Evolutionary conservation across 2,113 vertebrate genomes (phyloP), one percentile per base, ranked within the genome.

Genomic region (Zootoca vivipara): DNA sequence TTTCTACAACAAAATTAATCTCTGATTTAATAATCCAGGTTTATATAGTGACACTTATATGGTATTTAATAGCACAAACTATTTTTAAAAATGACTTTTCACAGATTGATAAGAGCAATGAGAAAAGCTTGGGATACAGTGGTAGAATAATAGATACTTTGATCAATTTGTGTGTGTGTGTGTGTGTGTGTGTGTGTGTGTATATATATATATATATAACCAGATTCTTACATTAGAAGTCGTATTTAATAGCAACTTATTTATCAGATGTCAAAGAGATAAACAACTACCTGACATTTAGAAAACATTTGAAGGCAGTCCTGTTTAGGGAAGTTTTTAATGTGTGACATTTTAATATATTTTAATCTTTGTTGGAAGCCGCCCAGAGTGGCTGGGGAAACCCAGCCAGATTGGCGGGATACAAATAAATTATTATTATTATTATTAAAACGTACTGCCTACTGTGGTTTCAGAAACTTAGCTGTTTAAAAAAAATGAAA

Each of bases 11-110:
- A 30, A 65, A 82, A 40, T 40, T 82, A 82, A 65, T 82, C 62
- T 82, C 22, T 26, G 38, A 62, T 82, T 82, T 82, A 65, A 82
- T 82, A 65, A 82, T 67, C 35, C 58, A 82, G 62, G 35, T 82
- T 33, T 40, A 67, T 28, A 67, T 42, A 67, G 12, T 82, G 62
- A 35, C 58, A 82, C 33, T 35, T 81, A 38, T 81, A 81, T 82
- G 10, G 79, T 82, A n/a, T 4, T 65, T 82, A 64, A 82, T 82
- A 65, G 79, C 79, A 65, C 12, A 40, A 67, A 65, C 80, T 28
- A 24, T 42, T 52, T 52, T 52, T 12, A 67, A 67, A 10, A 67
- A 67, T 67, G 62, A 82, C 62, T 40, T 28, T 82, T 62, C 80
- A 42, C 35, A 82, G 35, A 82, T 67, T 38, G 67, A 67, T 67